phyloP scores from a whole-genome alignment of 2,888 invertebrate genomes.

The Leptinotarsa juncta region DNA sequence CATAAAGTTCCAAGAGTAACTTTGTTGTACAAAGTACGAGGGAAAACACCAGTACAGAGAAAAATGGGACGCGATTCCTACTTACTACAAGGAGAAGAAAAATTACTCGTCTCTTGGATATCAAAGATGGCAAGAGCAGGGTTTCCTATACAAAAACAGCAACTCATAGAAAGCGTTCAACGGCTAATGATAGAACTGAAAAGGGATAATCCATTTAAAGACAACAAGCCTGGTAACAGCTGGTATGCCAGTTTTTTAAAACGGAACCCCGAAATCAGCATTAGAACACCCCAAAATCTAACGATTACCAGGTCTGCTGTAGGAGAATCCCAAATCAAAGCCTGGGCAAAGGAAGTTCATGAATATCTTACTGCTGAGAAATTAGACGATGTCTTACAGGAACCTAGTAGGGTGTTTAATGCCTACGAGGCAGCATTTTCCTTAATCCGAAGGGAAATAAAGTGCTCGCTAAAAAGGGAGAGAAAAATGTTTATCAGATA shows the following conservation, averaged over 20 bases:
- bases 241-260: constrained; percentile 58
- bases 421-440: constrained; percentile 36
- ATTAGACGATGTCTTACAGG: too few relatives aligned
- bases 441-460: constrained; percentile 2
- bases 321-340: too few relatives aligned
- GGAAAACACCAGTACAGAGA: constrained; percentile 10
- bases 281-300: too few relatives aligned
- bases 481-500: constrained; percentile 22
- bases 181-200: too few relatives aligned
- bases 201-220: neutral
- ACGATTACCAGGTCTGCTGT: too few relatives aligned
- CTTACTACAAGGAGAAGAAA: constrained; percentile 8
- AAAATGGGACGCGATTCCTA: constrained; percentile 1
- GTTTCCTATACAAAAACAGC: constrained; percentile 52
- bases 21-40: constrained; percentile 10
- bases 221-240: constrained; percentile 55
- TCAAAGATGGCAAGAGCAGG: constrained; percentile 47
- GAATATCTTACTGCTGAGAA: too few relatives aligned
- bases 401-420: too few relatives aligned
- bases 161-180: too few relatives aligned
- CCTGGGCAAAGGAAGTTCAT: too few relatives aligned
- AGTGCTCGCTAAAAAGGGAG: constrained; percentile 18
- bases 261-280: constrained; percentile 53
- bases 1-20: constrained; percentile 10
- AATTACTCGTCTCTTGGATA: neutral